Evolutionary conservation across 2,888 invertebrate genomes (phyloP).

Genomic region (Xestia c-nigrum): DNA sequence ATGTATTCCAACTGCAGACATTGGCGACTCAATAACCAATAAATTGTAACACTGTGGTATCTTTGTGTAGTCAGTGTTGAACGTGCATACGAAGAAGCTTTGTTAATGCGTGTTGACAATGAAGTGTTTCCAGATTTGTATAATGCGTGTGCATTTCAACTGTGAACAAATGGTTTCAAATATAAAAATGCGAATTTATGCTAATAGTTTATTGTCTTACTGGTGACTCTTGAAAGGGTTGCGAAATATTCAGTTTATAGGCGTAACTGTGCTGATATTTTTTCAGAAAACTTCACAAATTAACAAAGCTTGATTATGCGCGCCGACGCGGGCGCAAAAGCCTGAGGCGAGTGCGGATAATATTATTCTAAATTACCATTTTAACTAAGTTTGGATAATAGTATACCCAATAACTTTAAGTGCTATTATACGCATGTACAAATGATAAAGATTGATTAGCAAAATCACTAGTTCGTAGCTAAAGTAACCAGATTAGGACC

Average conservation of each 20-base stretch:
- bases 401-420: conserved; percentile 82
- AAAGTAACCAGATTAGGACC: conserved; percentile 73
- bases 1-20: conserved; percentile 47
- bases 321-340: conserved; percentile 27
- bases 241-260: conserved; percentile 27
- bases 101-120: conserved; percentile 58
- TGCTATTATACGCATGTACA: conserved; percentile 88
- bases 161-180: conserved; percentile 65
- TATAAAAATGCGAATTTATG: conserved; percentile 73
- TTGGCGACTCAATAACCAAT: conserved; percentile 48
- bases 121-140: conserved; percentile 45
- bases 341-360: conserved; percentile 53
- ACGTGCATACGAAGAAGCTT: conserved; percentile 67
- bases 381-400: conserved; percentile 79
- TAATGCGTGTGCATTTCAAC: conserved; percentile 55
- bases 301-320: conserved; percentile 48
- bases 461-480: conserved; percentile 83
- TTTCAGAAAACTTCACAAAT: conserved; percentile 15
- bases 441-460: conserved; percentile 86
- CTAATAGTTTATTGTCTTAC: conserved; percentile 72
- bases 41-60: conserved; percentile 49
- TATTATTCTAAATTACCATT: conserved; percentile 87
- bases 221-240: conserved; percentile 63
- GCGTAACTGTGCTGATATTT: conserved; percentile 9
- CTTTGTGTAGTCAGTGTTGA: conserved; percentile 52